Percentiles rank a stretch among this genome's conserved stretches.
phyloP scores from a whole-genome alignment of 2,797 vertebrate species.

The Gymnocypris eckloni region DNA sequence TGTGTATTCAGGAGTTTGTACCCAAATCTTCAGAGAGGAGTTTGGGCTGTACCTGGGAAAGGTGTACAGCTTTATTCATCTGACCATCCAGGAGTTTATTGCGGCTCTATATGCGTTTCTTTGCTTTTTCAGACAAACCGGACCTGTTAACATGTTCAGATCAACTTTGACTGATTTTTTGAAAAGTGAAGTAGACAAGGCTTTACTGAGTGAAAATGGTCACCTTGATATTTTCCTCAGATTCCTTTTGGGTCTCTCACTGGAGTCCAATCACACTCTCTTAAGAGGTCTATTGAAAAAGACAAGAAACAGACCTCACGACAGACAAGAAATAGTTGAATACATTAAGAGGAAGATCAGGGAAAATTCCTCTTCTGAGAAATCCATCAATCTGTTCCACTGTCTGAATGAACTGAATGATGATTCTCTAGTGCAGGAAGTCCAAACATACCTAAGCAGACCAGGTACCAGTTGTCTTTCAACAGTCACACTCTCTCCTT shows the following conservation, averaged over 20 bases:
- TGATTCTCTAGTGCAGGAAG: neutral
- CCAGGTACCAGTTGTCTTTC: neutral
- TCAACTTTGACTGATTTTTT: too few species aligned
- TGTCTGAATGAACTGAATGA: slow-evolving; percentile 5
- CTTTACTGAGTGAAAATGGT: too few species aligned
- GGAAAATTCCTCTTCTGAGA: neutral
- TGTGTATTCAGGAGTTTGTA: neutral
- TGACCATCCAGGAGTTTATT: too few species aligned
- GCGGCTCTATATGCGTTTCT: too few species aligned
- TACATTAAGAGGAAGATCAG: slow-evolving; percentile 4
- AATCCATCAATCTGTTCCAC: slow-evolving; percentile 1
- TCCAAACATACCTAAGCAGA: neutral
- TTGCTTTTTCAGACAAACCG: too few species aligned
- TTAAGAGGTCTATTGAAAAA: neutral
- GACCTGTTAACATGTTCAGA: too few species aligned
- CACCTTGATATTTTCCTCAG: too few species aligned
- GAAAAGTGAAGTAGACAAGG: neutral
- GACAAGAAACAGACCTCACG: neutral
- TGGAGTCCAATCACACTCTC: neutral
- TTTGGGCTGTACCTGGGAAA: too few species aligned
- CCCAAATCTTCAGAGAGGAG: too few species aligned
- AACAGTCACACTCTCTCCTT: neutral
- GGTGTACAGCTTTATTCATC: too few species aligned
- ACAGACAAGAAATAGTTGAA: neutral
- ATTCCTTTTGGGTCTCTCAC: neutral